These are phyloP conservation scores for Oligia fasciuncula DNA, from an alignment of 2,888 invertebrate species.

Conservation along the genomic window DNA sequence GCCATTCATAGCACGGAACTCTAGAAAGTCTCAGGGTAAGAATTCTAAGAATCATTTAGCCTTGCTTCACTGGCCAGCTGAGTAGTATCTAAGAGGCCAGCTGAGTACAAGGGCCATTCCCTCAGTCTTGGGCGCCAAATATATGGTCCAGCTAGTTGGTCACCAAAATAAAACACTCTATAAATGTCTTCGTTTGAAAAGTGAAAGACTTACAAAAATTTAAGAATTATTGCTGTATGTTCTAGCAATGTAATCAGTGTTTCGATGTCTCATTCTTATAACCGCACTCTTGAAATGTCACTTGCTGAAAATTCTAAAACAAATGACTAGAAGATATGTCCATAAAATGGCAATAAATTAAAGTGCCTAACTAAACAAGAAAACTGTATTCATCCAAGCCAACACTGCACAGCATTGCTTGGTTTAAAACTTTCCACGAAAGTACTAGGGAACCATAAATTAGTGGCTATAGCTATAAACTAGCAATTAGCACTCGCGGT, in stretches of 20 bases:
- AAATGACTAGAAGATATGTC: neutral
- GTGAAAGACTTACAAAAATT: neutral
- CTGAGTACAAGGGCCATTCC: no score
- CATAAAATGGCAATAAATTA: neutral
- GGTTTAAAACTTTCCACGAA: slow-evolving; percentile 8
- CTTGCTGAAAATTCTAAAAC: neutral
- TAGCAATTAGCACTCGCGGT: slow-evolving; percentile 2
- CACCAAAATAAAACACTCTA: no score
- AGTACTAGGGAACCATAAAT: slow-evolving; percentile 38
- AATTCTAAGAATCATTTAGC: neutral
- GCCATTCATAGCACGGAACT: slow-evolving; percentile 1
- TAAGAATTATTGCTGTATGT: neutral
- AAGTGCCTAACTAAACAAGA: neutral
- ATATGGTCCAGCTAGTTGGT: neutral
- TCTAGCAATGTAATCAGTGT: neutral
- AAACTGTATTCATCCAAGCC: neutral
- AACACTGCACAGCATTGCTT: neutral
- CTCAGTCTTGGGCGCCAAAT: no score
- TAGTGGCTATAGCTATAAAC: neutral
- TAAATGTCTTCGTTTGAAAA: neutral
- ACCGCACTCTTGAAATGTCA: neutral
- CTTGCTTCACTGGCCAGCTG: neutral
- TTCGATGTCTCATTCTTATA: neutral
- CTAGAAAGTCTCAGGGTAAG: neutral
- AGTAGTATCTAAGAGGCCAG: no score